Percentiles rank a stretch among this genome's conserved stretches.
phyloP scores from a whole-genome alignment of 2,797 vertebrate genomes.

The Spizella passerina region DNA sequence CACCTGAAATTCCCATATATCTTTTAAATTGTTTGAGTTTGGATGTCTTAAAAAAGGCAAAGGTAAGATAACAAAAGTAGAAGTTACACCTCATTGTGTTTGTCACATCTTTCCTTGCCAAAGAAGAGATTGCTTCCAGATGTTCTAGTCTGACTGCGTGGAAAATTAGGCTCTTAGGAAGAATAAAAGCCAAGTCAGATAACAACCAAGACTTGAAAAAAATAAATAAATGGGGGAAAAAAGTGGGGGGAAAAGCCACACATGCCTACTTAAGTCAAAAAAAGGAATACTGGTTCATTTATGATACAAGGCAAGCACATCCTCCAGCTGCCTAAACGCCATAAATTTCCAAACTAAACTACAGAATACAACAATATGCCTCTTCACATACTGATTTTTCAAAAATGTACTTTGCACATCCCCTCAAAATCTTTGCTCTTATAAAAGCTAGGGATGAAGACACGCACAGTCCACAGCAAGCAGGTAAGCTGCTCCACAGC shows the following conservation, averaged over 20 bases:
- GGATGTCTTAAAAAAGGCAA: neutral
- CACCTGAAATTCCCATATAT: neutral
- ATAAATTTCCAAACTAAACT: neutral
- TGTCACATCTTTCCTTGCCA: conserved; percentile 18
- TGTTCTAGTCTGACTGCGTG: neutral
- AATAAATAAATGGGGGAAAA: neutral
- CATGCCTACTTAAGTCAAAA: neutral
- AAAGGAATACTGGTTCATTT: neutral
- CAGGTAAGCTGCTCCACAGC: neutral
- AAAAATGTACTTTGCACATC: neutral
- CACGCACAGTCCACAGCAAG: neutral
- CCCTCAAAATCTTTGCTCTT: neutral
- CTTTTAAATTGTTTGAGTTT: neutral
- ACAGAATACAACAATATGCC: neutral
- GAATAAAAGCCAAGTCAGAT: conserved; percentile 41
- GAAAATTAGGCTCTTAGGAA: conserved; percentile 46
- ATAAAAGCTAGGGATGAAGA: neutral
- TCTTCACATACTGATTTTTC: neutral
- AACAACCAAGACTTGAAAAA: neutral
- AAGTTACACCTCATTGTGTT: conserved; percentile 27
- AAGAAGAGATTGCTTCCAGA: conserved; percentile 56
- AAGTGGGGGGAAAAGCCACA: neutral
- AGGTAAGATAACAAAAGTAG: conserved; percentile 30
- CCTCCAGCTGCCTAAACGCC: neutral
- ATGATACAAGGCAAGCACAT: neutral